phyloP scores from a whole-genome alignment of 2,888 invertebrate species.

The Tromatobia lineatoria region DNA sequence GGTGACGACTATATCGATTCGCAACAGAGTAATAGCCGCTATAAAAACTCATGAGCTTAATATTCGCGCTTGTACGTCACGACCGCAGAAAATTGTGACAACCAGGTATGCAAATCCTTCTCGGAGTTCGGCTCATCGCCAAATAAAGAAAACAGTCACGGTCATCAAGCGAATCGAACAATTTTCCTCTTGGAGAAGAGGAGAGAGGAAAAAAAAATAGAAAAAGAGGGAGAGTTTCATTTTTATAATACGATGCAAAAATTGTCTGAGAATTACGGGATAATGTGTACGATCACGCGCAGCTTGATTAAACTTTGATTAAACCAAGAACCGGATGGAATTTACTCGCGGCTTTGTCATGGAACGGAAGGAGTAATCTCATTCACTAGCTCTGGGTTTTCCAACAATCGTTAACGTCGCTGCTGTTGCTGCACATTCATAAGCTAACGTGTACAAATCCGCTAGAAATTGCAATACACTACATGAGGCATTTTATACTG shows the following conservation, averaged over 20 bases:
- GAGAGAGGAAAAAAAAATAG: neutral
- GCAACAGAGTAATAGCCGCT: neutral
- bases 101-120: slow-evolving; percentile 11
- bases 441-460: slow-evolving; percentile 12
- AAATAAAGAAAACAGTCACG: slow-evolving; percentile 15
- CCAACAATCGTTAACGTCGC: slow-evolving; percentile 13
- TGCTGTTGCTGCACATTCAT: slow-evolving; percentile 26
- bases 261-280: neutral
- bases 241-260: slow-evolving; percentile 4
- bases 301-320: slow-evolving; percentile 11
- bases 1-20: slow-evolving; percentile 42
- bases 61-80: slow-evolving; percentile 3
- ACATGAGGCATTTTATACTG: slow-evolving; percentile 17
- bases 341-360: slow-evolving; percentile 14
- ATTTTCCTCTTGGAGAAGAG: neutral
- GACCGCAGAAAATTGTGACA: slow-evolving; percentile 19
- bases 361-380: slow-evolving; percentile 57
- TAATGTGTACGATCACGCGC: neutral
- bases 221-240: neutral
- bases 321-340: slow-evolving; percentile 42
- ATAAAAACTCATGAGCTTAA: neutral
- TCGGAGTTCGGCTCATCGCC: slow-evolving; percentile 36
- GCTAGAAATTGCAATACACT: slow-evolving; percentile 29
- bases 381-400: slow-evolving; percentile 16
- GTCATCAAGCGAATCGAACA: neutral